Evolutionary conservation across 2,888 invertebrate species (phyloP), one percentile per base, ranked within the genome.

Genomic region (Hemaris fuciformis): DNA sequence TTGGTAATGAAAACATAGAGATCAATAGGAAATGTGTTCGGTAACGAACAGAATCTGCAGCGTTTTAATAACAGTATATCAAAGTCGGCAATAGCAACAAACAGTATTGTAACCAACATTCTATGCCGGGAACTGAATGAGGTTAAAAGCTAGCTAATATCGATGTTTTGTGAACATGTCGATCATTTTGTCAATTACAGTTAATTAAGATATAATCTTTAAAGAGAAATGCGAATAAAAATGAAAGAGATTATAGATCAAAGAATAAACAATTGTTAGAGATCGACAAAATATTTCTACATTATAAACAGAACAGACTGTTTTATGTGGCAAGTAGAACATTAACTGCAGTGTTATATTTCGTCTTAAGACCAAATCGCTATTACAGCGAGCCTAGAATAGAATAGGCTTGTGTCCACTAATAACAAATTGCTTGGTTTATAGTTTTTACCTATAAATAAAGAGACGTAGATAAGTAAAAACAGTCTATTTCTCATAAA

Each of bases 131-230:
- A 81, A 76, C 72, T 70, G 73, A 87, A 85, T 74, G 81, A 84
- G 89, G 89, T 88, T 90, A 90, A 90, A 89, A 89, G 89, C 87
- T 73, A 69, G 75, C 74, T 80, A 74, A 77, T 72, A 83, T 64
- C 79, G 78, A 84, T 86, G 84, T 87, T 88, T 85, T 88, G 83
- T 88, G 85, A 85, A 81, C 79, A 79, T 72, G 82, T 85, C 85
- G 76, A 85, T 85, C 84, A 84, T 70, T 70, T 66, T 80, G 82
- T 83, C 84, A 81, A 80, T 79, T 73, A 61, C 64, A 53, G 46
- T 59, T 67, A 72, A 65, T 66, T 72, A 69, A 59, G 66, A 66
- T 66, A 69, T 67, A 70, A 69, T 18, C 18, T 31, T 15, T 31
- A 27, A 53, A 27, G 31, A 27, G 4, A 38, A 38, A n/a, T 38